These are phyloP conservation scores for Melolontha melolontha DNA, from an alignment of 2,888 invertebrate genomes.

Conservation along the genomic window DNA sequence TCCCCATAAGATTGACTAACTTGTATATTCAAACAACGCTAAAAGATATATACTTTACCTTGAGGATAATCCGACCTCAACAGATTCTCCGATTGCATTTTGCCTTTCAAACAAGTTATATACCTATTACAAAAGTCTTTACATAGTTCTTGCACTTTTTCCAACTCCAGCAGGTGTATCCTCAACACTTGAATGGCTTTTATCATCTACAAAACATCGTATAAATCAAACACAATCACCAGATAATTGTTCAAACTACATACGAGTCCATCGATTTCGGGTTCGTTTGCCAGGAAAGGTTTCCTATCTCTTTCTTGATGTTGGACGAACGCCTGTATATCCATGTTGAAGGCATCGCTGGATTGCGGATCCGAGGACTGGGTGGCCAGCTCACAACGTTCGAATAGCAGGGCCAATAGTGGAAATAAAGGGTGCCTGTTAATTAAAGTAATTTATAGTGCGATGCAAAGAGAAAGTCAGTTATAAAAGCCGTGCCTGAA, in stretches of 20 bases:
- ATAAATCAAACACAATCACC: neutral
- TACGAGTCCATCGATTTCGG: constrained; percentile 94
- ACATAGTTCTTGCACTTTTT: constrained; percentile 94
- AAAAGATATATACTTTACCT: constrained; percentile 60
- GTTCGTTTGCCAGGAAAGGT: constrained; percentile 89
- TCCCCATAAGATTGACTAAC: no score
- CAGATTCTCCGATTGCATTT: constrained; percentile 91
- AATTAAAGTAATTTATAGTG: no score
- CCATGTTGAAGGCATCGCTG: constrained; percentile 89
- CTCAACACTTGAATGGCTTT: constrained; percentile 90
- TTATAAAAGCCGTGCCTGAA: no score
- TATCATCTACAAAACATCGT: constrained; percentile 74
- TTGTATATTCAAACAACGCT: no score
- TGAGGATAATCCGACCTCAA: constrained; percentile 83
- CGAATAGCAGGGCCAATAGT: constrained; percentile 89
- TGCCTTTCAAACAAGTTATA: constrained; percentile 89
- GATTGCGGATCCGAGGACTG: constrained; percentile 84
- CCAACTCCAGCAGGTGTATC: constrained; percentile 91
- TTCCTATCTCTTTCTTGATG: constrained; percentile 88
- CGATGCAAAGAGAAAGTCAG: no score
- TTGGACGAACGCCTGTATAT: constrained; percentile 89
- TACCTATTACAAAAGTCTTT: constrained; percentile 95
- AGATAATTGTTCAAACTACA: constrained; percentile 56
- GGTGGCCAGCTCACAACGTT: constrained; percentile 97
- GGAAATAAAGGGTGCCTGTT: constrained; percentile 93